phyloP scores from a whole-genome alignment of 2,113 vertebrate species.

The Ptilonorhynchus violaceus region DNA sequence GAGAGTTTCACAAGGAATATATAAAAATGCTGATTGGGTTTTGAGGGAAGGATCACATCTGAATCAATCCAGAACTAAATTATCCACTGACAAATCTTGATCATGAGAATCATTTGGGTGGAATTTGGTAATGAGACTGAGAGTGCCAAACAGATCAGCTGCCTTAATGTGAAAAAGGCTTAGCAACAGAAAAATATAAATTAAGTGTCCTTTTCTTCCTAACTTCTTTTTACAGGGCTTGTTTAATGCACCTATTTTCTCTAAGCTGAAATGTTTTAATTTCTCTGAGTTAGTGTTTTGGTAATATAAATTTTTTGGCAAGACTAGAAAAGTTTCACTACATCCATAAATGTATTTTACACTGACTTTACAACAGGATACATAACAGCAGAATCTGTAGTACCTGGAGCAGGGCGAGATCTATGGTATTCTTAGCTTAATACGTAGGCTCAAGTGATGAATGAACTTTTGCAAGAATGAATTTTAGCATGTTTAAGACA shows the following conservation, averaged over 20 bases:
- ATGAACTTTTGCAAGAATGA: neutral
- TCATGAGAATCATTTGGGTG: neutral
- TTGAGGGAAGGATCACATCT: neutral
- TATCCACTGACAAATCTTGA: neutral
- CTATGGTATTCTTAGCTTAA: neutral
- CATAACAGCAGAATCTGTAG: neutral
- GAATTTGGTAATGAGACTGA: neutral
- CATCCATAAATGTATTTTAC: neutral
- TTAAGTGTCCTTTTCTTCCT: neutral
- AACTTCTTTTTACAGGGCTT: neutral
- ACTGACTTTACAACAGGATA: neutral
- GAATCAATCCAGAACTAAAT: neutral
- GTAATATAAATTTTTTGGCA: neutral
- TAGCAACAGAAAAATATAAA: neutral
- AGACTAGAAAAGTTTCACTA: neutral
- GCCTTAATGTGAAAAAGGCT: neutral
- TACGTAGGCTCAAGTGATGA: neutral
- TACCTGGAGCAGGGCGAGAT: neutral
- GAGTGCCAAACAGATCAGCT: neutral
- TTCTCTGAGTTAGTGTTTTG: neutral
- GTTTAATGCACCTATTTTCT: neutral
- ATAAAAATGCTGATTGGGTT: neutral
- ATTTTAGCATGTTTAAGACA: neutral
- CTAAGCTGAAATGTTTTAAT: neutral
- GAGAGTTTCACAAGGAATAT: neutral